Percentiles rank a stretch among this genome's conserved stretches.
These are phyloP conservation scores for Xestia ashworthii DNA, from an alignment of 2,888 invertebrate species.

Conservation along the genomic window DNA sequence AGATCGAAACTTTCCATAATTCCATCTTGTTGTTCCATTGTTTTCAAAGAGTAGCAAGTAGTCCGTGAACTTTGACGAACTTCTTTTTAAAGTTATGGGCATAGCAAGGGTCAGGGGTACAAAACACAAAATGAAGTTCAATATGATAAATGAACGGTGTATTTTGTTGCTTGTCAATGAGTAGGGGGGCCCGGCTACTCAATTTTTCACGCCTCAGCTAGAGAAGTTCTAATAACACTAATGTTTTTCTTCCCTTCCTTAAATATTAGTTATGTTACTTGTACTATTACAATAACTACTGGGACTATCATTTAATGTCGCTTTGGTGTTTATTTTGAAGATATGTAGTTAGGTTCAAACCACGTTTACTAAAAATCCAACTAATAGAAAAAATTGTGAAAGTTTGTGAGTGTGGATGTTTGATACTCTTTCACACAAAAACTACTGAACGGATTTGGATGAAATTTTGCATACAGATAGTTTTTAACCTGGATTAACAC, in stretches of 20 bases:
- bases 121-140: conserved; percentile 18
- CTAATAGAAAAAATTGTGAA: no score
- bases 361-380: background rate
- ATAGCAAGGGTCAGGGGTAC: conserved; percentile 15
- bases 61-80: background rate
- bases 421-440: no score
- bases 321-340: background rate
- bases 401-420: no score
- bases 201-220: conserved; percentile 27
- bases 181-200: background rate
- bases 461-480: no score
- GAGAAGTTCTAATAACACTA: conserved; percentile 5
- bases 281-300: background rate
- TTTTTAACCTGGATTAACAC: no score
- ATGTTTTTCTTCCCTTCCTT: conserved; percentile 22
- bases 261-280: conserved; percentile 20
- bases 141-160: conserved; percentile 28
- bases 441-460: no score
- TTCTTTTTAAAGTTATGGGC: conserved; percentile 4
- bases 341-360: background rate
- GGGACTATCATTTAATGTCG: background rate
- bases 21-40: conserved; percentile 5
- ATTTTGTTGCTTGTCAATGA: conserved; percentile 17
- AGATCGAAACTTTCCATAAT: conserved; percentile 26
- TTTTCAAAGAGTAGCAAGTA: conserved; percentile 5